A percentile compares a stretch with the other conserved stretches of the same genome.
These are phyloP conservation scores for Meleagris gallopavo DNA, from an alignment of 2,113 vertebrate genomes.

Conservation along the genomic window DNA sequence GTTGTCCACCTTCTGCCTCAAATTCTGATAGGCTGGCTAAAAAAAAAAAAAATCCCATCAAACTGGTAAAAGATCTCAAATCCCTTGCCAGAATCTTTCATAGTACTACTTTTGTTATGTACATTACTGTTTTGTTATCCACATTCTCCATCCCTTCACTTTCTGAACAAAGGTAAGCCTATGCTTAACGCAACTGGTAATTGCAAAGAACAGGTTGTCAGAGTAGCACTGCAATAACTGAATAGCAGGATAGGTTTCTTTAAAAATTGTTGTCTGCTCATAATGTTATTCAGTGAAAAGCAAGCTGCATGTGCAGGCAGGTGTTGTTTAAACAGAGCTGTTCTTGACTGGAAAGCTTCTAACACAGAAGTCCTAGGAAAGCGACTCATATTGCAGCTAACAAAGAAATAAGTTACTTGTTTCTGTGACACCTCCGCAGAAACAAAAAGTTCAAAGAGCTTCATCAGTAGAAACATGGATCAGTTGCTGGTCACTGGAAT, in stretches of 20 bases:
- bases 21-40: conserved; percentile 96
- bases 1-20: conserved; percentile 98
- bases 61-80: not conserved
- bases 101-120: not conserved
- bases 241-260: not conserved
- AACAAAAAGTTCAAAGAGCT: not conserved
- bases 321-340: not conserved
- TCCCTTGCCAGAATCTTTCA: not conserved
- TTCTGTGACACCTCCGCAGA: not conserved
- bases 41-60: not conserved
- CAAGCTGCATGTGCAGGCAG: not conserved
- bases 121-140: not conserved
- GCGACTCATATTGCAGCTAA: not conserved
- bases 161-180: conserved; percentile 20
- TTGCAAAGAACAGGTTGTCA: not conserved
- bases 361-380: not conserved
- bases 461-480: not conserved
- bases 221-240: not conserved
- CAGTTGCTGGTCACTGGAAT: not conserved
- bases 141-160: not conserved
- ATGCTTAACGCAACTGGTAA: not conserved
- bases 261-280: not conserved
- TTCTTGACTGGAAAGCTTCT: not conserved
- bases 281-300: not conserved
- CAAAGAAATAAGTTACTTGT: not conserved